Percentiles rank a stretch among this genome's conserved stretches.
phyloP scores from a whole-genome alignment of 2,797 vertebrate genomes.

The Acanthurus tractus region DNA sequence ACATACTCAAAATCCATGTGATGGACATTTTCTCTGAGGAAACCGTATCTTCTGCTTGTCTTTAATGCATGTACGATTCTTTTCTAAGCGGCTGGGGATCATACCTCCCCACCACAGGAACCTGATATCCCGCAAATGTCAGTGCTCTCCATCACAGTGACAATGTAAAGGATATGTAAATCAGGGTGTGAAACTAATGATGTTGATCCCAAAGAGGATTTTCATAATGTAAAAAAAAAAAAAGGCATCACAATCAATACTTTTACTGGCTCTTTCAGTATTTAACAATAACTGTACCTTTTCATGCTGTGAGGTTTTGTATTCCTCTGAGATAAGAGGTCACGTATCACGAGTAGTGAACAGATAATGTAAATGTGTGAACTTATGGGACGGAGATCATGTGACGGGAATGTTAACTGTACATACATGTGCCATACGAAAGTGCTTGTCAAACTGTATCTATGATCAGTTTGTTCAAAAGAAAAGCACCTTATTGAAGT shows the following conservation, averaged over 20 bases:
- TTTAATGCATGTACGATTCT: slow-evolving; percentile 83
- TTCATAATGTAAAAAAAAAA: slow-evolving; percentile 45
- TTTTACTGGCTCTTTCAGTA: slow-evolving; percentile 68
- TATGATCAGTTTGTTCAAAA: slow-evolving; percentile 44
- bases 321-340: slow-evolving; percentile 57
- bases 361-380: slow-evolving; percentile 52
- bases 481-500: slow-evolving; percentile 64
- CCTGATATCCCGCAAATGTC: slow-evolving; percentile 45
- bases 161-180: slow-evolving; percentile 35
- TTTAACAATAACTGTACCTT: slow-evolving; percentile 55
- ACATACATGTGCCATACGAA: slow-evolving; percentile 75
- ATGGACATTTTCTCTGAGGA: slow-evolving; percentile 67
- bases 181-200: slow-evolving; percentile 33
- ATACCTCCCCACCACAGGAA: slow-evolving; percentile 30
- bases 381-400: neutral
- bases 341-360: slow-evolving; percentile 62
- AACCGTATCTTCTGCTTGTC: slow-evolving; percentile 76
- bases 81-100: slow-evolving; percentile 50
- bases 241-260: slow-evolving; percentile 38
- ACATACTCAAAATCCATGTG: slow-evolving; percentile 43
- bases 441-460: slow-evolving; percentile 63
- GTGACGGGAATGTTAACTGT: slow-evolving; percentile 73
- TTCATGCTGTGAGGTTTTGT: slow-evolving; percentile 70
- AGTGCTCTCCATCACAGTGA: slow-evolving; percentile 40
- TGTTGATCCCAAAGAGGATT: slow-evolving; percentile 66